Base-by-base conservation (phyloP, 2,888 invertebrate species). In the Pristionchus arcanus region DNA sequence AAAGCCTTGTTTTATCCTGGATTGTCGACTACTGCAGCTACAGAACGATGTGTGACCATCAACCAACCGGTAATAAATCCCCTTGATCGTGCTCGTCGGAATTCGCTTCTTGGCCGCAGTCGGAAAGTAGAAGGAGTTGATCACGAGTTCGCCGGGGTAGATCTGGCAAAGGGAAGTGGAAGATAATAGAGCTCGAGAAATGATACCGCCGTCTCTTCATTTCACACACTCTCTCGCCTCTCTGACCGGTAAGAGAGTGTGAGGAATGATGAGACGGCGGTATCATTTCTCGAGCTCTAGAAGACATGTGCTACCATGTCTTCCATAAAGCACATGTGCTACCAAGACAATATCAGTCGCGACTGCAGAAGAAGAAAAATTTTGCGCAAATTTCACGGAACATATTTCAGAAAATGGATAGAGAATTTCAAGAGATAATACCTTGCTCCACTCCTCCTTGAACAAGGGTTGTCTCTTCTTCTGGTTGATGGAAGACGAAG, bases 71-170 rank as follows among this genome's bases (percentile, higher is more conserved):
- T 74, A 74, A 25, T 74, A 74, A 5, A 74, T 74, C 4, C 74
- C 74, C 21, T 37, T 74, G 21, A 74, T 74, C 37, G 25, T 63
- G 63, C 63, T 71, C 68, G 68, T 71, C 2, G 34, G 11, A 1
- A 71, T 34, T 16, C 68, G 13, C 68, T 71, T 71, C 3, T 71
- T 71, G 9, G 19, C 9, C 31, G 68, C 31, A 1, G 68, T 71
- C 7, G 68, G 68, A 16, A 71, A 71, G 68, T 71, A 71, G 68
- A 31, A 71, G 68, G 31, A 31, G 2, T 16, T 28, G 31, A 71
- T 71, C 16, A 71, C 68, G 15, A 71, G 68, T 15, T 71, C 68
- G 19, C 34, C 68, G 68, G 34, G 68, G 68, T 71, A 71, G 68
- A 71, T 71, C 68, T 71, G 31, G 1, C 4, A 71, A 0, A 19